These are phyloP conservation scores for Pelobates fuscus DNA, from an alignment of 2,113 vertebrate genomes.

Conservation along the genomic window DNA sequence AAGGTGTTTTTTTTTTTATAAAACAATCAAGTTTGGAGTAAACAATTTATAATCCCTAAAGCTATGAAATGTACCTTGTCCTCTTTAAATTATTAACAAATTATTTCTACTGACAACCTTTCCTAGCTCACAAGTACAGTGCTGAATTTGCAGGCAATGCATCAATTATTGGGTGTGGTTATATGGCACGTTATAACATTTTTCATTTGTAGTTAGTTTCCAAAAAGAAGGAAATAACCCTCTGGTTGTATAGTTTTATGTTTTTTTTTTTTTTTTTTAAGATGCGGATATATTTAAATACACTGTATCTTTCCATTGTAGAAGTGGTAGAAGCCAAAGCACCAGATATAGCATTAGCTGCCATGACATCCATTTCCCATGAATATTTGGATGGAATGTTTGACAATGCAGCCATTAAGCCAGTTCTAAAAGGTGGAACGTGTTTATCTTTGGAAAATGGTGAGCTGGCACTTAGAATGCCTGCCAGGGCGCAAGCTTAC, in stretches of 20 bases:
- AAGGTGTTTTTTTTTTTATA: too few species aligned
- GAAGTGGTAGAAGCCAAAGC: neutral
- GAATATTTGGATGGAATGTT: neutral
- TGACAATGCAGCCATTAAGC: neutral
- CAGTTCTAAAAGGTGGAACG: neutral
- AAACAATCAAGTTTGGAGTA: too few species aligned
- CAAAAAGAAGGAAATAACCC: neutral
- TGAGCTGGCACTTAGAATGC: neutral
- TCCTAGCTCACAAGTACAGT: too few species aligned
- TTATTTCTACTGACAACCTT: too few species aligned
- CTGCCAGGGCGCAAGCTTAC: neutral
- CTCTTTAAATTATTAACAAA: too few species aligned
- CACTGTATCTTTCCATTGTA: neutral
- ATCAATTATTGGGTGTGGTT: constrained; percentile 3
- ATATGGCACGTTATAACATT: constrained; percentile 2
- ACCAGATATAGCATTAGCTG: neutral
- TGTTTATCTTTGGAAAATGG: neutral
- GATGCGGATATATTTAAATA: neutral
- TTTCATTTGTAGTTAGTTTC: neutral
- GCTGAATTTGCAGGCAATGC: neutral
- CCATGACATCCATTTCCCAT: neutral
- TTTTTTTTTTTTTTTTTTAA: too few species aligned
- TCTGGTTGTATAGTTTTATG: too few species aligned
- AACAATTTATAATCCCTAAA: too few species aligned
- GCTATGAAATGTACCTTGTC: too few species aligned